Percentiles rank a stretch among this genome's conserved stretches.
These are phyloP conservation scores for Micrastur ruficollis DNA, from an alignment of 2,797 vertebrate genomes.

Conservation along the genomic window DNA sequence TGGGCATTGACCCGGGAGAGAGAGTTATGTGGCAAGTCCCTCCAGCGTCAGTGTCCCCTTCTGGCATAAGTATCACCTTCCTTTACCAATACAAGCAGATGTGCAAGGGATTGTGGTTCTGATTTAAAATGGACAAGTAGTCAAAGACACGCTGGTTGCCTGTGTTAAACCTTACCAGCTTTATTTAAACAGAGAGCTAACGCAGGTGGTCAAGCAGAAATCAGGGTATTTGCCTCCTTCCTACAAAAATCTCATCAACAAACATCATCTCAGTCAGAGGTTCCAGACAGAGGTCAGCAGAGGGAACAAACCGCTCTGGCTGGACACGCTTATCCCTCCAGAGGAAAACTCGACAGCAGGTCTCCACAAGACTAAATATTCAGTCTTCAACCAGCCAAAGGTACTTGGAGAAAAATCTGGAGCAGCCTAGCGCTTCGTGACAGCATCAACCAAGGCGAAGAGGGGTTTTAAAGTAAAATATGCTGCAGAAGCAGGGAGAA, in stretches of 20 bases:
- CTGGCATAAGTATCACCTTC: background rate
- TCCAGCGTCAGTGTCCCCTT: background rate
- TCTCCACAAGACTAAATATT: background rate
- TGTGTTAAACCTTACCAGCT: background rate
- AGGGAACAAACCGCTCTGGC: background rate
- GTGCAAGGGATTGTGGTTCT: background rate
- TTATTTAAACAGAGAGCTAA: background rate
- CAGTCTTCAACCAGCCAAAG: background rate
- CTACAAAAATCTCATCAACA: background rate
- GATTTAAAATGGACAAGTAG: background rate
- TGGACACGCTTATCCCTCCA: background rate
- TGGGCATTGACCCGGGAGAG: background rate
- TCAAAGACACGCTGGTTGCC: background rate
- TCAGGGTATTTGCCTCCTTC: background rate
- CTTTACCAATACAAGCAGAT: background rate
- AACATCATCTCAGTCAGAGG: background rate
- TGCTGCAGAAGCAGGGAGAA: background rate
- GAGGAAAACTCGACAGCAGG: background rate
- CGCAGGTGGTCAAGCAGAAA: background rate
- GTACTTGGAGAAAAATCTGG: background rate
- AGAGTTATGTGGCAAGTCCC: too few species aligned
- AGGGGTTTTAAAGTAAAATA: background rate
- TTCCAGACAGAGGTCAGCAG: background rate
- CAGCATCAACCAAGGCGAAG: background rate
- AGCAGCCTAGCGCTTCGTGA: background rate